Conservation (phyloP, 2,113 vertebrate species). For the Oreochromis niloticus region DNA sequence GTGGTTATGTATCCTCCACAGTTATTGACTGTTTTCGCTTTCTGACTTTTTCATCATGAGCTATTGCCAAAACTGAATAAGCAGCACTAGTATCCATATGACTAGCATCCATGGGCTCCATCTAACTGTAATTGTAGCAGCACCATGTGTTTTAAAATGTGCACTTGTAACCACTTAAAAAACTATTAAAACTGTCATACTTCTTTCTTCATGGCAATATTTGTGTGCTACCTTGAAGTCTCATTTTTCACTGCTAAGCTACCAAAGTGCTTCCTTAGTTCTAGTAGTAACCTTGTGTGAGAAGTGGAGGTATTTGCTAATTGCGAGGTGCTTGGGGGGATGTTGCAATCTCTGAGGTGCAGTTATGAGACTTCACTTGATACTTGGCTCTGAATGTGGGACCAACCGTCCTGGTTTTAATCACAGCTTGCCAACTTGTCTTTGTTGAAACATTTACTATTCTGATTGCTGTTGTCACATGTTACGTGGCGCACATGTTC, state of each 20-base stretch:
- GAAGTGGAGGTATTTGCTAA: background rate
- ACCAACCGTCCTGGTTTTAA: background rate
- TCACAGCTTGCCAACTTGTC: background rate
- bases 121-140: background rate
- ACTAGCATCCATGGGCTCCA: background rate
- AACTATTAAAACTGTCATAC: background rate
- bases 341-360: slow-evolving; percentile 2
- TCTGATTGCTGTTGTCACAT: background rate
- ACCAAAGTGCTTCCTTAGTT: background rate
- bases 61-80: background rate
- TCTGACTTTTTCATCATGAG: background rate
- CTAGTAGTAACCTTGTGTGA: background rate
- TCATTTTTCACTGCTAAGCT: background rate
- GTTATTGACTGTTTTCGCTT: background rate
- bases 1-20: background rate
- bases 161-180: background rate
- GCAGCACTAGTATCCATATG: background rate
- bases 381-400: slow-evolving; percentile 14
- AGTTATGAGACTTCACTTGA: background rate
- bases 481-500: background rate
- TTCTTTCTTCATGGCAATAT: background rate
- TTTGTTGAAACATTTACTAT: slow-evolving; percentile 1
- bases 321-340: slow-evolving; percentile 2
- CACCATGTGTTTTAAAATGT: background rate
- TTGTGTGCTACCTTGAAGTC: background rate